Evolutionary conservation across 1,140 invertebrate species (phyloP).

Genomic region (Drosophila melanogaster): Release_6_plus_ISO1_MT NC_004354.4:6650501-6651000

Average conservation of each 20-base stretch:
- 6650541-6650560: conserved; percentile 50
- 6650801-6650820: not conserved
- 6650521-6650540: conserved; percentile 10
- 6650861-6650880: conserved; percentile 23
- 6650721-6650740: not conserved
- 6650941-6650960: conserved; percentile 54
- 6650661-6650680: not conserved
- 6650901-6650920: conserved; percentile 25
- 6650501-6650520: not conserved
- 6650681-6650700: not conserved
- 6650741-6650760: not conserved
- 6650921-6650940: conserved; percentile 8
- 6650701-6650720: not conserved
- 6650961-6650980: conserved; percentile 12
- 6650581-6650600: conserved; percentile 25
- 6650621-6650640: not conserved
- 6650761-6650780: not conserved
- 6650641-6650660: not conserved
- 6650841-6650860: not conserved
- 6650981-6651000: conserved; percentile 14
- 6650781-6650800: not conserved
- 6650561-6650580: conserved; percentile 74
- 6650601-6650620: conserved; percentile 22
- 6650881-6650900: conserved; percentile 17
- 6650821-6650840: no score